Evolutionary conservation across 2,888 invertebrate species (phyloP).

Genomic region (Trachelus troglodyta): DNA sequence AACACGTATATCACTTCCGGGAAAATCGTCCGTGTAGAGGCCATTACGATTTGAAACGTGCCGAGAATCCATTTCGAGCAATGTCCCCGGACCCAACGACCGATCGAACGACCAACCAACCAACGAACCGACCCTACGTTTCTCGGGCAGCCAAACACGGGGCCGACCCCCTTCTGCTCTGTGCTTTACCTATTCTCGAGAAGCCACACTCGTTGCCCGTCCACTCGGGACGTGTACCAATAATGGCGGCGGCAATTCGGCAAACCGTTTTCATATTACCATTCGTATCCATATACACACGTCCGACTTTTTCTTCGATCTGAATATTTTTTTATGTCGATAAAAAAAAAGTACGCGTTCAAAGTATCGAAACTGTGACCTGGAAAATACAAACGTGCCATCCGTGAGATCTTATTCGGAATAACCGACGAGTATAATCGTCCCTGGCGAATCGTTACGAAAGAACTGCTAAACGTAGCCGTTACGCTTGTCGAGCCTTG

Average conservation of each 20-base stretch:
- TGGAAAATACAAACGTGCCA: background rate
- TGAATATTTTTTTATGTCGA: background rate
- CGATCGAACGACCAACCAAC: background rate
- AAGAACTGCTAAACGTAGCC: background rate
- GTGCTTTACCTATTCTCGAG: background rate
- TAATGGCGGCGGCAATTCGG: background rate
- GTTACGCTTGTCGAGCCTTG: background rate
- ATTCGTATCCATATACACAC: background rate
- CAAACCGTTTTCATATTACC: background rate
- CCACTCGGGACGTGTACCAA: background rate
- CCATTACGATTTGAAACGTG: background rate
- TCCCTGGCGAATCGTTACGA: background rate
- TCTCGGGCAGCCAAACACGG: background rate
- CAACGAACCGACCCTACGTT: background rate
- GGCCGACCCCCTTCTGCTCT: background rate
- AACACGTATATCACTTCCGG: slow-evolving; percentile 22
- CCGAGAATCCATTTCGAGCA: background rate
- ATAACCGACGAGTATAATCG: background rate
- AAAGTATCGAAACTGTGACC: background rate
- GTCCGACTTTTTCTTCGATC: no score
- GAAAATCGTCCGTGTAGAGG: slow-evolving; percentile 6
- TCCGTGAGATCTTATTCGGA: background rate
- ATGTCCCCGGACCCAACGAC: background rate
- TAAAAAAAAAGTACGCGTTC: background rate
- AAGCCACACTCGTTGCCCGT: background rate